Base-by-base conservation (phyloP, 1,140 invertebrate genomes). In the Pectinophora gossypiella region DNA sequence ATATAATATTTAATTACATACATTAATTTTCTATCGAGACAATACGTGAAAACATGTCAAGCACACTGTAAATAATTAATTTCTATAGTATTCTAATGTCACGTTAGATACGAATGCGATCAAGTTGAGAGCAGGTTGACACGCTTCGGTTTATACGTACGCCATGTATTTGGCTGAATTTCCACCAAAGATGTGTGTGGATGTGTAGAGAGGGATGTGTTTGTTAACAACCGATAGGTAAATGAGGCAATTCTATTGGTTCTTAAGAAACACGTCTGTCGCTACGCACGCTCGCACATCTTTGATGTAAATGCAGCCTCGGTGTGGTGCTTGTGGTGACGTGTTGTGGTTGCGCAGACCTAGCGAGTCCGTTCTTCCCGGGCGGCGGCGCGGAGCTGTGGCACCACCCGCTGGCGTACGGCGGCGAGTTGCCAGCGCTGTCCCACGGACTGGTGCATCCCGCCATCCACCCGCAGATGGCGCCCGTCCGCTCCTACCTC, bases 381-480 rank as follows among this genome's bases (percentile, higher is more conserved):
- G 93, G 83, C 40, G 84, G 82, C 6, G 82, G 84, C n/a, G 95
- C 95, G 48, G 96, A 98, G 89, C 89, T 97, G 72, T 98, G 97
- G 97, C 96, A 97, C 89, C 95, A 95, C 72, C 89, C 97, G 86
- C 93, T 96, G 54, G 94, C 94, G 46, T 94, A 94, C 51, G 91
- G 91, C n/a, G 93, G 92, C 47, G 95, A 97, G 81, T 88, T 97
- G 76, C 95, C 94, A 54, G 91, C 93, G 46, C 90, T 97, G 64
- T 96, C 97, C 81, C 95, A 96, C 87, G 94, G 94, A 49, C 91
- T 97, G 67, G 95, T 98, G 67, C 97, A 98, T 89, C 97, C 96
- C 78, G 96, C 96, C 85, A 94, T 98, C 87, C 96, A 98, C 90
- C 96, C 96, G 87, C 97, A 98, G 93, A 95, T 98, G 90, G 96